Conservation (phyloP, 2,797 vertebrate genomes). For the Epinephelus malabaricus region DNA sequence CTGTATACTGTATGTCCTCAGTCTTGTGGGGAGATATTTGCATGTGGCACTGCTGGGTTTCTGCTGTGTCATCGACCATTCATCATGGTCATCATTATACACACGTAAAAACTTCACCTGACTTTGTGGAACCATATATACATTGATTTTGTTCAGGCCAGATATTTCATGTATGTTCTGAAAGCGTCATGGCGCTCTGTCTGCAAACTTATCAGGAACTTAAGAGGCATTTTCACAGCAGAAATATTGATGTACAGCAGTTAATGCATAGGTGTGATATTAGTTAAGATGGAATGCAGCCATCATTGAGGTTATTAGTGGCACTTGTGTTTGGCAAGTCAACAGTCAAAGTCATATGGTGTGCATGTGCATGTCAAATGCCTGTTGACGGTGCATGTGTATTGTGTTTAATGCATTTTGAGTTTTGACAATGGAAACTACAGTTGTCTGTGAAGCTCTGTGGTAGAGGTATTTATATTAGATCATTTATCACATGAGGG, state of each 20-base stretch:
- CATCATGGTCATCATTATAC: constrained; percentile 8
- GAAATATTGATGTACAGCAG: not conserved
- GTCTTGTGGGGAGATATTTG: constrained; percentile 32
- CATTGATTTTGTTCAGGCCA: not conserved
- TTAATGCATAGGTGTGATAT: not conserved
- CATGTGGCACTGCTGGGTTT: constrained; percentile 46
- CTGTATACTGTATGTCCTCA: not conserved
- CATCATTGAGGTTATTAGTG: not conserved
- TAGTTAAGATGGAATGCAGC: not conserved
- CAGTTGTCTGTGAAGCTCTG: constrained; percentile 3
- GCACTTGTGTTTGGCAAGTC: constrained; percentile 2
- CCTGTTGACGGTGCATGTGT: constrained; percentile 20
- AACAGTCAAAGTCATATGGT: not conserved
- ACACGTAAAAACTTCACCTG: not conserved
- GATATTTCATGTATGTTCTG: not conserved
- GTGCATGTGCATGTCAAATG: constrained; percentile 41
- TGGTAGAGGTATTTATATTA: not conserved
- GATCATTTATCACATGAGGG: not conserved
- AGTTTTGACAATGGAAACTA: not conserved
- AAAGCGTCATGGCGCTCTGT: not conserved
- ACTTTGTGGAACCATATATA: not conserved
- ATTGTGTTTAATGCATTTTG: constrained; percentile 28
- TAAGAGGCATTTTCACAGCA: not conserved
- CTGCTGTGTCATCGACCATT: constrained; percentile 31
- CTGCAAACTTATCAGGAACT: not conserved